phyloP scores from a whole-genome alignment of 2,113 vertebrate genomes.

The Gavialis gangeticus region DNA sequence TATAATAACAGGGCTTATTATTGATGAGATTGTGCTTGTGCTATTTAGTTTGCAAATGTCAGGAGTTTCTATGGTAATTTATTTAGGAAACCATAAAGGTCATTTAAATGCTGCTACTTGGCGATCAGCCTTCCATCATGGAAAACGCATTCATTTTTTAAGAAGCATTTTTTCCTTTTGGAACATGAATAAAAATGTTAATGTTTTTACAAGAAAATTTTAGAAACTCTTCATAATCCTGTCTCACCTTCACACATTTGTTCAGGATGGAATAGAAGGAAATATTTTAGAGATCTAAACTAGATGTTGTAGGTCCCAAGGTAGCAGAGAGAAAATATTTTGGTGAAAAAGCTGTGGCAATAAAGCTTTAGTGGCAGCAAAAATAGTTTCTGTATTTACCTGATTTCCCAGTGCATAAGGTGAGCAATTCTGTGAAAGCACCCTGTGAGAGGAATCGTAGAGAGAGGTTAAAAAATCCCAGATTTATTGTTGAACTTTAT shows the following conservation, averaged over 20 bases:
- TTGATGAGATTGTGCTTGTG: constrained; percentile 77
- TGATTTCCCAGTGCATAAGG: background rate
- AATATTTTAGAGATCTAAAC: background rate
- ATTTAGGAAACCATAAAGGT: constrained; percentile 82
- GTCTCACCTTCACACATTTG: background rate
- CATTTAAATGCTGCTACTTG: constrained; percentile 77
- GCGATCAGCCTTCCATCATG: constrained; percentile 64
- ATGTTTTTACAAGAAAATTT: constrained; percentile 36
- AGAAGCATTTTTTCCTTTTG: constrained; percentile 44
- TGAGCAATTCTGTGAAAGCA: background rate
- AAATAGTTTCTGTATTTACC: background rate
- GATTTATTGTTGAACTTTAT: background rate
- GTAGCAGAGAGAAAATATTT: background rate
- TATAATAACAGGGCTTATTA: constrained; percentile 79
- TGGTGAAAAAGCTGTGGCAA: background rate
- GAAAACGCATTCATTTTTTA: constrained; percentile 26
- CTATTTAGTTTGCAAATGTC: constrained; percentile 84
- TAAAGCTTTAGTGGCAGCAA: background rate
- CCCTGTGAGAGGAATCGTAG: background rate
- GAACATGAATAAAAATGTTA: constrained; percentile 34
- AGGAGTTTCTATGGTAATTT: constrained; percentile 81
- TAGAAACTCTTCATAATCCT: background rate
- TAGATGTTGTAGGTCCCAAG: background rate
- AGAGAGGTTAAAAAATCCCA: background rate
- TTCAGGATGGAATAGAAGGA: background rate